Percentiles rank a stretch among this genome's conserved stretches.
These are phyloP conservation scores for Aptenodytes forsteri DNA, from an alignment of 2,113 vertebrate species.

Conservation along the genomic window DNA sequence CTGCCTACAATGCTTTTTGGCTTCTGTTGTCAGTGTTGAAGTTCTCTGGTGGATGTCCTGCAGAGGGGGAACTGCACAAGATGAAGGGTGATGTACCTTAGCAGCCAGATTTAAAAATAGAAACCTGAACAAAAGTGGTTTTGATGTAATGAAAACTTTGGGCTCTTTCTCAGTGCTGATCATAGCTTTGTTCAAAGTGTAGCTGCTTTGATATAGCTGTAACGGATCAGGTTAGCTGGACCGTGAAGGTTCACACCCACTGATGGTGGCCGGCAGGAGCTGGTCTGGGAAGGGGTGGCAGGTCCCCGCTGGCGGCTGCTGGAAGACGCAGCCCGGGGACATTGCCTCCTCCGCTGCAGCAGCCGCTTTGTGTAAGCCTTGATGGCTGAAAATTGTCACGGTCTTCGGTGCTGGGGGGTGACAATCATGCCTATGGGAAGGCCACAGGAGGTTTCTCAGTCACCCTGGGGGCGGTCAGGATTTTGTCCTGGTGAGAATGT, in stretches of 20 bases:
- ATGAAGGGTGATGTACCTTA: background rate
- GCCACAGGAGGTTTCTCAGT: background rate
- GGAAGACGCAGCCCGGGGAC: background rate
- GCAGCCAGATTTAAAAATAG: background rate
- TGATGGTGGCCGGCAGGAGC: background rate
- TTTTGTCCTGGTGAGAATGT: background rate
- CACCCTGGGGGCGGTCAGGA: rapidly evolving
- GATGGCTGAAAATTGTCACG: too few species aligned
- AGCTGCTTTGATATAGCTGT: background rate
- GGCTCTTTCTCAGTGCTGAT: background rate
- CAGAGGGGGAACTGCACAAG: background rate
- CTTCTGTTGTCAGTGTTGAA: background rate
- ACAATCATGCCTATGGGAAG: too few species aligned
- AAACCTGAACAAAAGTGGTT: background rate
- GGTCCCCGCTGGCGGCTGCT: rapidly evolving
- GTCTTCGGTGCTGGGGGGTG: rapidly evolving
- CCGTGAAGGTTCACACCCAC: rapidly evolving
- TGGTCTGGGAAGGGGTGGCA: background rate
- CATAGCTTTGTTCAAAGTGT: background rate
- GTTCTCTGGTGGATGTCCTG: background rate
- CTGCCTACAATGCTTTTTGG: background rate
- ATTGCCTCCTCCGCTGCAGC: rapidly evolving
- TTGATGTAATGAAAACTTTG: background rate
- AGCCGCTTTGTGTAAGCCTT: background rate
- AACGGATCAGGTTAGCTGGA: rapidly evolving